Evolutionary conservation across 92 coral and sea anemone species (phyloP), one percentile per base, ranked within the genome.

Genomic region (Actinernus sp.): DNA sequence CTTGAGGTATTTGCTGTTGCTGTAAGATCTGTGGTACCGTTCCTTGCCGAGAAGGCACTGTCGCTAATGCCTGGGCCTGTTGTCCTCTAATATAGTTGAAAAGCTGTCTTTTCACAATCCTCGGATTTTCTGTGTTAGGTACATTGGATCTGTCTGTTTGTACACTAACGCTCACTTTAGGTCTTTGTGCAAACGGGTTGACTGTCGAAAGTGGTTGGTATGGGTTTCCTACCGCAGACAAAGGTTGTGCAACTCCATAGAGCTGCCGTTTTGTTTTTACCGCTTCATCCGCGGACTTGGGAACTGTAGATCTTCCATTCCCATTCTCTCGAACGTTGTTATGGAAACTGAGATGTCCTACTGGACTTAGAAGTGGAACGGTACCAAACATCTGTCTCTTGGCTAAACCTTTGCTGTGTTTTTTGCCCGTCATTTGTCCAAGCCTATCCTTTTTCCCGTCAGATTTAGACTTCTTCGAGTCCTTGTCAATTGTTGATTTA

Each of bases 341-440:
- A 65, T 54, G 46, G n/a, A 70, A 29, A 27, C 39, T 37, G 21
- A 63, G 22, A 39, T 71, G 86, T 2, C 73, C 76, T 2, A 85
- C 25, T 3, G 92, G 76, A 58, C 81, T 86, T 32, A 90, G 54
- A 72, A 94, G 73, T 17, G 97, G 98, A 14, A 91, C 74, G 21
- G 98, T 91, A 1, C 97, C 94, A 37, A 93, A 90, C 40, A 95
- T 48, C 52, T 95, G 99, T 44, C 97, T 74, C 65, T 70, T 95
- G 2, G 71, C 26, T 27, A 61, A 29, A 0, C 11, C 66, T 38
- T 52, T 46, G 4, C 3, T 18, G n/a, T n/a, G n/a, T 21, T 61
- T 50, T 19, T 64, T 40, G 12, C 24, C 46, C 16, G 32, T 65
- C 21, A 20, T 16, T 47, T 8, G 33, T 4, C 14, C 26, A 10